Percentiles rank a stretch among this genome's conserved stretches.
Conservation (phyloP, 2,113 vertebrate genomes). For the Coptodon rendalli region DNA sequence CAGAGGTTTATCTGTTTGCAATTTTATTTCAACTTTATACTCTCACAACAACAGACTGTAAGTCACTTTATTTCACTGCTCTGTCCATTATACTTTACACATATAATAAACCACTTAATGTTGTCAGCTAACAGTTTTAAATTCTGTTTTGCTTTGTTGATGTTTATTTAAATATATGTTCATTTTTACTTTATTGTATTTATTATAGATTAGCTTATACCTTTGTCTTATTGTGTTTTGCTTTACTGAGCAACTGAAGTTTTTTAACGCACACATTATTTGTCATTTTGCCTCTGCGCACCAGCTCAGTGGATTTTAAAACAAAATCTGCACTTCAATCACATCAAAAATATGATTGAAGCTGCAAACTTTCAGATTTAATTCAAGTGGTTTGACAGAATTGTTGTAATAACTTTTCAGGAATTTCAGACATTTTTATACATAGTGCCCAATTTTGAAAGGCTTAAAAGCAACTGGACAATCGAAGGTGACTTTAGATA, state of each 20-base stretch:
- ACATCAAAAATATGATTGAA: not conserved
- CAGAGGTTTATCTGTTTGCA: not conserved
- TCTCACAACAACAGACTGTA: not conserved
- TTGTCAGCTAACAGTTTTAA: not conserved
- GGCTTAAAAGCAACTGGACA: not conserved
- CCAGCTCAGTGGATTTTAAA: not conserved
- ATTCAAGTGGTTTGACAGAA: not conserved
- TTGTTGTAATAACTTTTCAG: not conserved
- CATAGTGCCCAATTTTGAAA: not conserved
- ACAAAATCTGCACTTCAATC: not conserved
- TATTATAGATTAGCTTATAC: not conserved
- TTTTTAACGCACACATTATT: not conserved
- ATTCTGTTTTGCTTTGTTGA: not conserved
- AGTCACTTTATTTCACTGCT: not conserved
- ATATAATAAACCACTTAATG: not conserved
- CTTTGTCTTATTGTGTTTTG: not conserved
- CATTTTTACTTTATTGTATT: not conserved
- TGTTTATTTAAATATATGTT: not conserved
- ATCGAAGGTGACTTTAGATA: not conserved
- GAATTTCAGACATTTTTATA: not conserved
- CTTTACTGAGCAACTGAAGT: not conserved
- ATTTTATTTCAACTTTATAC: not conserved
- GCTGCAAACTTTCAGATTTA: not conserved
- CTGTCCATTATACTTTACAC: not conserved
- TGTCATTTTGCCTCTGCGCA: accelerated